Base-by-base conservation (phyloP, 1,140 invertebrate species). In the Listronotus oregonensis region DNA sequence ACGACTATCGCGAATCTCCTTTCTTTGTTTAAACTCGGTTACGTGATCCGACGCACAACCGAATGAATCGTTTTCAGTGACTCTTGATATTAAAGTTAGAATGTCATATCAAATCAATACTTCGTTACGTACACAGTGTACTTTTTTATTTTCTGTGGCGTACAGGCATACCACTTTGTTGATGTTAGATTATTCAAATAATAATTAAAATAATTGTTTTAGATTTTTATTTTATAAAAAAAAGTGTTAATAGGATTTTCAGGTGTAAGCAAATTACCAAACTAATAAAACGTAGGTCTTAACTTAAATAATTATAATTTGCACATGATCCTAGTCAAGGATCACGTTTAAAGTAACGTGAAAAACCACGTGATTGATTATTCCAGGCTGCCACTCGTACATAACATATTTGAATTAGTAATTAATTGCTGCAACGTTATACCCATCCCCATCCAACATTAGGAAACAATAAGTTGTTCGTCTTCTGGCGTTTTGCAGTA, bases 341-440 rank as follows among this genome's bases (percentile, higher is more conserved):
- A 71, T 73, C 72, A 73, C 72, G 72, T 73, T 73, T 68, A 59
- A 54, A 58, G 70, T 72, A 73, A 68, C 72, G 72, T 72, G 72
- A 70, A 66, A 49, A 42, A 64, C 70, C 72, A 73, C 70, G 72
- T 73, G 72, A 73, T 69, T 42, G 27, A 63, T 55, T 63, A 37
- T 55, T 55, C 11, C 34, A 37, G 34, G 34, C 8, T 37, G 11
- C 34, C 8, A 12, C 34, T 37, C 11, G 34, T 37, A 37, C 21
- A 27, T 5, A 27, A 27, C 21, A 4, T 37, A 12, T 37, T 37
- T 9, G 8, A 37, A 37, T 37, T 37, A 37, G 8, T 37, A 12
- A 37, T 37, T 12, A 37, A 37, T 37, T 37, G 11, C 7, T 37
- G 11, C 11, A 8, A 10, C 8, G 11, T 37, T 8, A 37, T 5